A percentile compares a stretch with the other conserved stretches of the same genome.
Conservation (phyloP, 2,888 invertebrate genomes). For the Rhagium mordax region DNA sequence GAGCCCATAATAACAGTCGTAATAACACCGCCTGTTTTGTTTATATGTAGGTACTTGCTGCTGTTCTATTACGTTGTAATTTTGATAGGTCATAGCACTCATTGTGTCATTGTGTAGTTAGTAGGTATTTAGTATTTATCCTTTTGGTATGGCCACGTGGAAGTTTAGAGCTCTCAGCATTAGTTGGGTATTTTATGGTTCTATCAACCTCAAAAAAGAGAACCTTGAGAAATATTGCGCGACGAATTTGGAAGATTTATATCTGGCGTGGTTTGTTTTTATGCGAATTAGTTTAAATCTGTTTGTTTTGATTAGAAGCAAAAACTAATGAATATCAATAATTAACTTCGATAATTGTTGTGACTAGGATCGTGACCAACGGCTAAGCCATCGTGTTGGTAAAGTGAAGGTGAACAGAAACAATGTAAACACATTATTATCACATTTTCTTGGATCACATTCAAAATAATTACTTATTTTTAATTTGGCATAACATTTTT, state of each 20-base stretch:
- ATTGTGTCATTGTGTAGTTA: constrained; percentile 4
- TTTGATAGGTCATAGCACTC: constrained; percentile 18
- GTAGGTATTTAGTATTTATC: not conserved
- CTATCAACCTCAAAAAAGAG: constrained; percentile 38
- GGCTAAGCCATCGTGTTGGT: too few relatives aligned
- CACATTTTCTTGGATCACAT: too few relatives aligned
- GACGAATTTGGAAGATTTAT: constrained; percentile 19
- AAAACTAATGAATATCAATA: not conserved
- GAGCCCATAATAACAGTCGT: not conserved
- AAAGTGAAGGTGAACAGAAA: not conserved
- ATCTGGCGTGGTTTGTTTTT: constrained; percentile 12
- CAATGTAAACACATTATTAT: too few relatives aligned
- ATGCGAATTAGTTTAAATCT: not conserved
- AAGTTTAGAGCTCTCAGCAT: constrained; percentile 1
- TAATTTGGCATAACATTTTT: too few relatives aligned
- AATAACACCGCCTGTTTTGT: constrained; percentile 22
- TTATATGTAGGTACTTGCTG: constrained; percentile 14
- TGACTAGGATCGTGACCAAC: too few relatives aligned
- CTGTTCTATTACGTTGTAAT: constrained; percentile 17
- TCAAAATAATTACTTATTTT: too few relatives aligned
- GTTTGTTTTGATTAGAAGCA: constrained; percentile 1
- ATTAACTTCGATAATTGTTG: not conserved
- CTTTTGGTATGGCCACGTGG: constrained; percentile 21
- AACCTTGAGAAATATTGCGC: constrained; percentile 36
- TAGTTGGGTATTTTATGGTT: constrained; percentile 34